A percentile compares a stretch with the other conserved stretches of the same genome.
Conservation (phyloP, 2,113 vertebrate species). For the Halichoerus grypus region DNA sequence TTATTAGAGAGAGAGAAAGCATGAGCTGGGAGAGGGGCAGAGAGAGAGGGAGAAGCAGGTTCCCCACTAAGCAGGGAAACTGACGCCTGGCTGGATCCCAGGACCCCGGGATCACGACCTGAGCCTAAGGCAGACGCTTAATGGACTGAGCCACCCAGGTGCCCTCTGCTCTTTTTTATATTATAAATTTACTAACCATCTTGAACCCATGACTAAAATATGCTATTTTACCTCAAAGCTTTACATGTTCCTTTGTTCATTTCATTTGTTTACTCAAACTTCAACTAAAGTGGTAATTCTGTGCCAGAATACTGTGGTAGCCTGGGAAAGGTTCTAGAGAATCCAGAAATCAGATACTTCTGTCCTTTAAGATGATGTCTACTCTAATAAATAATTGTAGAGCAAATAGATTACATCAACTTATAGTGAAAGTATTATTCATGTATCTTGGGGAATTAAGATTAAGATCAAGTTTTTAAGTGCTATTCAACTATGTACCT, state of each 20-base stretch:
- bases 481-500: background rate
- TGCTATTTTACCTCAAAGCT: background rate
- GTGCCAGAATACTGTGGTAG: background rate
- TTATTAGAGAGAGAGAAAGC: background rate
- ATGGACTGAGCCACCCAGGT: background rate
- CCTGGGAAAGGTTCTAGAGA: background rate
- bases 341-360: background rate
- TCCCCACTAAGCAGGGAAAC: background rate
- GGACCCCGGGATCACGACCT: background rate
- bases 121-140: background rate
- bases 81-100: background rate
- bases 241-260: background rate
- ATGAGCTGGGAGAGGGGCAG: too few species aligned
- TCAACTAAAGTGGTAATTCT: background rate
- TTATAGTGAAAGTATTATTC: background rate
- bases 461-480: constrained; percentile 56
- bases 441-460: constrained; percentile 23
- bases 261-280: background rate
- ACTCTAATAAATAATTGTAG: background rate
- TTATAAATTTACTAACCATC: constrained; percentile 15
- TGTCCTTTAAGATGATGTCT: background rate
- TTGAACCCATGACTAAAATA: constrained; percentile 30
- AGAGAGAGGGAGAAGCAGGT: background rate
- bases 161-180: background rate
- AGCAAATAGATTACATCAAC: background rate